A percentile compares a stretch with the other conserved stretches of the same genome.
Conservation (phyloP, 2,888 invertebrate species). For the Nematopogon swammerdamellus region DNA sequence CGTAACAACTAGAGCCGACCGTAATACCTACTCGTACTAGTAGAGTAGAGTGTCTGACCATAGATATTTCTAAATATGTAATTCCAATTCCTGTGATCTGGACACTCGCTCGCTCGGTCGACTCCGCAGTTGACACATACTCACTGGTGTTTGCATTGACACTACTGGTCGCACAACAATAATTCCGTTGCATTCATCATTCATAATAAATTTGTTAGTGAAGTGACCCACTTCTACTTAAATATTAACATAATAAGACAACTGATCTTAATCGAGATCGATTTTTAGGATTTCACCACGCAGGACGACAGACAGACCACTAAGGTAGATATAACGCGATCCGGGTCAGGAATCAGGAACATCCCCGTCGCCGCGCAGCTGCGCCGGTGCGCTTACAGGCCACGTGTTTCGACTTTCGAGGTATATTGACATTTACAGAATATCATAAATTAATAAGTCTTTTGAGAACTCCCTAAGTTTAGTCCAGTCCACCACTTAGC, state of each 20-base stretch:
- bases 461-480: constrained; percentile 26
- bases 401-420: constrained; percentile 23
- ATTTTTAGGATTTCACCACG: background rate
- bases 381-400: background rate
- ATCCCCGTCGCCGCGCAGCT: background rate
- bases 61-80: too few relatives aligned
- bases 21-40: too few relatives aligned
- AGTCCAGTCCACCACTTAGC: constrained; percentile 26
- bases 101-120: too few relatives aligned
- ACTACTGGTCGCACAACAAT: too few relatives aligned
- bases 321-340: too few relatives aligned
- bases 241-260: background rate
- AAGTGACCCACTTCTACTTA: background rate
- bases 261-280: background rate
- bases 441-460: constrained; percentile 31
- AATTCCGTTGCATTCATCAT: too few relatives aligned
- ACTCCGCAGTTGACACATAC: too few relatives aligned
- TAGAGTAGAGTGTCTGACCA: too few relatives aligned
- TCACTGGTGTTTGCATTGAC: background rate
- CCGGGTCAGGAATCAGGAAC: background rate
- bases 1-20: too few relatives aligned
- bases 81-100: too few relatives aligned
- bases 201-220: too few relatives aligned
- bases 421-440: constrained; percentile 30
- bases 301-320: background rate